Evolutionary conservation across 2,888 invertebrate species (phyloP), one percentile per base, ranked within the genome.

Genomic region (Meta bourneti): DNA sequence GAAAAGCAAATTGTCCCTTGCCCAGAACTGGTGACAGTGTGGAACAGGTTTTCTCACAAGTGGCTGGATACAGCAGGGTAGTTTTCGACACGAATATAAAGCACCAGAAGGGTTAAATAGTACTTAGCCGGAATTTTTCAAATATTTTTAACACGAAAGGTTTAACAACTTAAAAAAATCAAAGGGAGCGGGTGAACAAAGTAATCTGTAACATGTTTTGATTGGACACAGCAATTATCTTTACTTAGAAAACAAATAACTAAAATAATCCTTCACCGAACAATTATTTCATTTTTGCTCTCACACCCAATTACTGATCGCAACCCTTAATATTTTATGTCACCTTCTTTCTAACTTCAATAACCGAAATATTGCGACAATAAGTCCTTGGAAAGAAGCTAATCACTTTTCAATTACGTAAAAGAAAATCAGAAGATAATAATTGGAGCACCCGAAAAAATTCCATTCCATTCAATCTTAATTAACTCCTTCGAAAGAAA

Each of bases 401-500:
- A 34, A 74, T 34, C 48, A 20, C 20, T 74, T 74, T 34, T 74
- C 74, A 74, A 74, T 19, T 11, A 11, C 48, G 7, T 9, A 11
- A 34, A 74, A 34, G n/a, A 72, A 72, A 74, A 34, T 8, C 9
- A 5, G 19, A 74, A 20, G 77, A 51, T 78, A 49, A 48, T n/a
- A 51, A 49, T 48, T 11, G 11, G 8, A 34, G 16, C 49, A 13
- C 49, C 4, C 16, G 51, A 51, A 81, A 81, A 80, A 61, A 80
- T 16, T 11, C n/a, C 7, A 7, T 8, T 52, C 54, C 13, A 74
- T 61, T 74, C 72, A 74, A 20, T 84, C 49, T 54, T 84, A 84
- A 84, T 84, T 84, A 84, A 84, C 13, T 61, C 16, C n/a, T 74
- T 48, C 11, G 13, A 71, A 71, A 51, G 7, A 19, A 9, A 51